phyloP scores from a whole-genome alignment of 1,140 invertebrate genomes.

The Octopus bimaculoides region DNA sequence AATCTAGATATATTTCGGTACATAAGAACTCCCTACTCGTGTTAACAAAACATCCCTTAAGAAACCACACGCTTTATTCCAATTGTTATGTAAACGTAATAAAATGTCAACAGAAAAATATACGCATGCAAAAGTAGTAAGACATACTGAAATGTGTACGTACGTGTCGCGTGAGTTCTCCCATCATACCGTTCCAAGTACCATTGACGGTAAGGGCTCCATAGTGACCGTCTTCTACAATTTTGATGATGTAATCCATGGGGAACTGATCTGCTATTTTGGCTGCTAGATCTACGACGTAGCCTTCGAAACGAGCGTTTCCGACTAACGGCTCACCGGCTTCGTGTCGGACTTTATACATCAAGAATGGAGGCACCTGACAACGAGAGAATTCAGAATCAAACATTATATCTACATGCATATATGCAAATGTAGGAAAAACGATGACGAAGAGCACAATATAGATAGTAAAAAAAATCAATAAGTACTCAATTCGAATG shows the following conservation, averaged over 20 bases:
- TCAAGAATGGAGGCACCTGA: slow-evolving; percentile 31
- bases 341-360: neutral
- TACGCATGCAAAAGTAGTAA: too few relatives aligned
- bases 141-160: slow-evolving; percentile 44
- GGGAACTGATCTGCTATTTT: slow-evolving; percentile 32
- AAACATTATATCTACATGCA: too few relatives aligned
- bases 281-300: slow-evolving; percentile 39
- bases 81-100: too few relatives aligned
- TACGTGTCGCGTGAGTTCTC: slow-evolving; percentile 89
- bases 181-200: slow-evolving; percentile 96
- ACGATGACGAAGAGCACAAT: too few relatives aligned
- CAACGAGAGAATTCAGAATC: neutral
- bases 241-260: slow-evolving; percentile 73
- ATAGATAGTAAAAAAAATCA: too few relatives aligned
- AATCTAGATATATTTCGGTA: too few relatives aligned
- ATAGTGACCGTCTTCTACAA: slow-evolving; percentile 92
- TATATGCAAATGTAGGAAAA: too few relatives aligned
- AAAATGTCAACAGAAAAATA: too few relatives aligned
- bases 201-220: slow-evolving; percentile 72
- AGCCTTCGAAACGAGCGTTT: slow-evolving; percentile 67
- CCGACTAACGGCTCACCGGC: slow-evolving; percentile 27
- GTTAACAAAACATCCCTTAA: too few relatives aligned
- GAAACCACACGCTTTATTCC: too few relatives aligned
- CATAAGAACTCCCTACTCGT: too few relatives aligned
- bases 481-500: too few relatives aligned